Conservation (phyloP, 92 coral and sea anemone species). For the Parazoanthus darwini region DNA sequence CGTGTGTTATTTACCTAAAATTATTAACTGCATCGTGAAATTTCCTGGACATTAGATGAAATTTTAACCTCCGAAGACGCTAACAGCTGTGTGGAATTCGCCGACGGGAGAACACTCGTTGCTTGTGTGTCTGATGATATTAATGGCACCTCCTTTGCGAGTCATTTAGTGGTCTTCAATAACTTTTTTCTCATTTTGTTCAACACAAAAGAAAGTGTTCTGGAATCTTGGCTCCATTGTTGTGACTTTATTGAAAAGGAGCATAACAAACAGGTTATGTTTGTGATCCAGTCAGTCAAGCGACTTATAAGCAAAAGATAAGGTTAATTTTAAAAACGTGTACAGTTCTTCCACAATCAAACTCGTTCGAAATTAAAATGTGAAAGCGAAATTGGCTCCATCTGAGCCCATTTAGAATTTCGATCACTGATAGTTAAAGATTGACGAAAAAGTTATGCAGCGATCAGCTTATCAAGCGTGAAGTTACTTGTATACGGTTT, state of each 20-base stretch:
- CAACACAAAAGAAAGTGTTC: slow-evolving; percentile 35
- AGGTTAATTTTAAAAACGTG: neutral
- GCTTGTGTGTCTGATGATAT: neutral
- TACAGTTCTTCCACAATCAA: neutral
- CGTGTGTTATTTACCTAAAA: neutral
- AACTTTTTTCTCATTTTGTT: slow-evolving; percentile 11
- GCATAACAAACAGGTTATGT: slow-evolving; percentile 3
- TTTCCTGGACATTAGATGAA: neutral
- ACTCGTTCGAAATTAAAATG: neutral
- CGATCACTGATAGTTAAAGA: slow-evolving; percentile 6
- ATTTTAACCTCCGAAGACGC: neutral
- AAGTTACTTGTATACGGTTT: neutral
- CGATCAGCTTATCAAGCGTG: too few relatives aligned
- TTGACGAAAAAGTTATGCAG: neutral
- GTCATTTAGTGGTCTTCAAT: slow-evolving; percentile 6
- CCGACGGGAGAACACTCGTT: neutral
- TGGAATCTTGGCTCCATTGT: slow-evolving; percentile 1
- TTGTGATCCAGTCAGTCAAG: neutral
- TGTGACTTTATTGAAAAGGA: slow-evolving; percentile 2
- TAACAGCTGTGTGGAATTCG: slow-evolving; percentile 31
- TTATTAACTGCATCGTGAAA: neutral
- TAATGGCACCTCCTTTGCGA: slow-evolving; percentile 23
- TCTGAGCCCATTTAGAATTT: neutral
- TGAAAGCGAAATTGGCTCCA: neutral
- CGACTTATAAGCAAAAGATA: neutral